phyloP scores from a whole-genome alignment of 2,113 vertebrate species.

The Macrotus californicus region DNA sequence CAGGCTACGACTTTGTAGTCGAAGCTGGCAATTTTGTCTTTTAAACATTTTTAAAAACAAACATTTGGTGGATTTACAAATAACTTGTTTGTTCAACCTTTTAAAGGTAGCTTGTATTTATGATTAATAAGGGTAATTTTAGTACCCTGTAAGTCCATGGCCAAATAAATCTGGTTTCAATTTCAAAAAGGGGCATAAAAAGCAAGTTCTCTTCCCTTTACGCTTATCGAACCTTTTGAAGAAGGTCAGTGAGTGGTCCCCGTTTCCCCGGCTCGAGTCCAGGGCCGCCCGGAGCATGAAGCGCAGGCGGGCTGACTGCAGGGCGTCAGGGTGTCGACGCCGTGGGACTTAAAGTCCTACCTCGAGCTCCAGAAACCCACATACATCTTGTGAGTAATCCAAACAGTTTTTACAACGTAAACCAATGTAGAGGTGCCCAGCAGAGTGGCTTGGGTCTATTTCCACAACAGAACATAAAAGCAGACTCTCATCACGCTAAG shows the following conservation, averaged over 20 bases:
- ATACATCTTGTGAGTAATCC: not conserved
- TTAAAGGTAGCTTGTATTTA: not conserved
- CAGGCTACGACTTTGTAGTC: not conserved
- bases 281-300: accelerated
- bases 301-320: accelerated
- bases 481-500: not conserved
- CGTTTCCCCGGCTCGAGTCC: not conserved
- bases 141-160: not conserved
- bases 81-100: not conserved
- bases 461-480: not conserved
- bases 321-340: accelerated
- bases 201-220: not conserved
- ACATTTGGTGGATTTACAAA: not conserved
- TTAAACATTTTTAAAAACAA: not conserved
- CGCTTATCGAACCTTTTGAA: not conserved
- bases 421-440: not conserved
- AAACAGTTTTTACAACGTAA: not conserved
- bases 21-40: not conserved
- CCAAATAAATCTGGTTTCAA: constrained; percentile 3
- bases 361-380: not conserved
- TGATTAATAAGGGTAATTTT: not conserved
- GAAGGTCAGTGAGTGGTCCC: not conserved
- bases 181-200: not conserved
- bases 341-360: not conserved
- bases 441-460: not conserved